Base-by-base conservation (phyloP, 2,113 vertebrate genomes). In the Eolophus roseicapilla region DNA sequence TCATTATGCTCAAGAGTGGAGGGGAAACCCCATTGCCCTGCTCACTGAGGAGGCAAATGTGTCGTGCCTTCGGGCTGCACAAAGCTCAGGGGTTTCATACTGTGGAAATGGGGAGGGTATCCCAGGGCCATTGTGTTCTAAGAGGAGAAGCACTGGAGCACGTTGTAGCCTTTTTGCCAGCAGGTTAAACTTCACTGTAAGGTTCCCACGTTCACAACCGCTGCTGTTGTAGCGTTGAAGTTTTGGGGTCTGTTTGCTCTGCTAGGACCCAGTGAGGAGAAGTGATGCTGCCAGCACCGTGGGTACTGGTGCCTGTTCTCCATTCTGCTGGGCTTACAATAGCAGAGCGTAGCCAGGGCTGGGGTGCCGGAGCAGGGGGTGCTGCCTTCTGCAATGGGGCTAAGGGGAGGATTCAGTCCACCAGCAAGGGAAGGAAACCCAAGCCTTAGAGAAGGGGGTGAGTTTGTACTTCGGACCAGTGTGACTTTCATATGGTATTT, bases 301-400 rank as follows among this genome's bases (percentile, higher is more conserved):
- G 29, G 20, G 92, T 64, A 8, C 88, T 28, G 59, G 37, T 33
- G 77, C 73, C 74, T 35, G 43, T 1, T 64, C 35, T 41, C 18
- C 1, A 3, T 9, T 10, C 21, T 1, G 23, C 1, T 1, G 3
- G 74, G 37, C 15, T 76, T 21, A 24, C 0, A 0, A 2, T 17
- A 68, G 75, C 82, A 21, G 73, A 37, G 63, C 35, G 29, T 24
- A 29, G 70, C 47, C 41, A 43, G 82, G 55, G 68, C 67, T 50
- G 49, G 15, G 82, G 67, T 23, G 47, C 71, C 1, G 5, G 68
- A 50, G 69, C 11, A 0, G 2, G n/a, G 10, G 25, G 13, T 33
- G 47, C 64, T 71, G 76, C 44, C 39, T 60, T 33, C 57, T 44
- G 82, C 50, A 25, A 2, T 0, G 4, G 14, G 65, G 28, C 1